Percentiles rank a stretch among this genome's conserved stretches.
Evolutionary conservation across 2,888 invertebrate species (phyloP).

Genomic region (Cordilura impudica): DNA sequence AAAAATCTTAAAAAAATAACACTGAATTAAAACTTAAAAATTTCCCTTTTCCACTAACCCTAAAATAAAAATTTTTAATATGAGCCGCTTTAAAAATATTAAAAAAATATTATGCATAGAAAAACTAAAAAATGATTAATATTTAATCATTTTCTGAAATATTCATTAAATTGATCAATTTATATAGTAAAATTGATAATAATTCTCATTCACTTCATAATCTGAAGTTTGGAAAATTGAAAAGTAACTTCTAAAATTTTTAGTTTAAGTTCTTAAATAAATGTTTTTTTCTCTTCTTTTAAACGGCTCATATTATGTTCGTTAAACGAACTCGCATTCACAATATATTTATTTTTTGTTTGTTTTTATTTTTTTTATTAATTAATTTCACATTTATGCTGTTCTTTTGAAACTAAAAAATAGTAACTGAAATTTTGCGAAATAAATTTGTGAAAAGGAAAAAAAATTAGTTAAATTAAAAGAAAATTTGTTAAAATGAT

Average conservation of each 20-base stretch:
- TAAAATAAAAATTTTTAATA: not conserved
- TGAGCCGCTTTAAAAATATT: too few species aligned
- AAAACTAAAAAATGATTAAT: too few species aligned
- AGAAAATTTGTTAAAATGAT: not conserved
- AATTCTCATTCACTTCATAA: too few species aligned
- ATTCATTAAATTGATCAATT: too few species aligned
- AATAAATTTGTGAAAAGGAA: not conserved
- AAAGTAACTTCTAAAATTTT: slow-evolving; percentile 65
- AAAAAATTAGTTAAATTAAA: not conserved
- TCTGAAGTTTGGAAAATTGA: too few species aligned
- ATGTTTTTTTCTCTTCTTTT: not conserved
- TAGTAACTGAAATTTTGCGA: not conserved
- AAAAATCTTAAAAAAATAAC: not conserved
- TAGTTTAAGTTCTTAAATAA: slow-evolving; percentile 43
- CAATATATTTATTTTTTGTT: too few species aligned
- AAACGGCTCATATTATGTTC: slow-evolving; percentile 37
- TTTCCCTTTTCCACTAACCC: not conserved
- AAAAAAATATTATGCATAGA: too few species aligned
- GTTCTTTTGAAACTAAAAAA: slow-evolving; percentile 32
- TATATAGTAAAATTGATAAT: too few species aligned
- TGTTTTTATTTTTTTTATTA: slow-evolving; percentile 25
- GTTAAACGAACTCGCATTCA: slow-evolving; percentile 64
- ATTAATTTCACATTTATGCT: slow-evolving; percentile 61
- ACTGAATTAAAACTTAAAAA: not conserved
- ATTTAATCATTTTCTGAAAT: too few species aligned